A percentile compares a stretch with the other conserved stretches of the same genome.
phyloP scores from a whole-genome alignment of 2,797 vertebrate genomes.

The Poecilia gillii region DNA sequence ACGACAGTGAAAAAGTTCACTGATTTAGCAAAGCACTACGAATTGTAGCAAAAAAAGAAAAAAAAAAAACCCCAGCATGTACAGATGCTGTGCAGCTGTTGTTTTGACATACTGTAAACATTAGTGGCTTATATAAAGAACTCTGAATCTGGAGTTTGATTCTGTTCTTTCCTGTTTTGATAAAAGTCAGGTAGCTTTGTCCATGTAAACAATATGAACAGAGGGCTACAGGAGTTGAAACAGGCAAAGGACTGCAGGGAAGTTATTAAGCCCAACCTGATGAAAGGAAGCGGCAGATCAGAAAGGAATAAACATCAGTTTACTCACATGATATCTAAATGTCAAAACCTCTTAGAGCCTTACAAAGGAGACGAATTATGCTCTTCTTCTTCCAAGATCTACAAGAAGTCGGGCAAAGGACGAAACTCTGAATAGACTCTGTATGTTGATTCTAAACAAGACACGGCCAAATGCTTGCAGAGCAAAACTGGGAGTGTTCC shows the following conservation, averaged over 20 bases:
- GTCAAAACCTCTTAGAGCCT: neutral
- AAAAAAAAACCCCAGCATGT: neutral
- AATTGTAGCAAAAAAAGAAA: neutral
- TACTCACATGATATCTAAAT: neutral
- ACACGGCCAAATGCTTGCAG: neutral
- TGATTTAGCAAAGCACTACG: neutral
- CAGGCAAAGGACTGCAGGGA: neutral
- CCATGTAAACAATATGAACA: neutral
- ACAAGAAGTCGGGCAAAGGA: neutral
- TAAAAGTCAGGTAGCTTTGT: neutral
- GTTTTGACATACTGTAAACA: neutral
- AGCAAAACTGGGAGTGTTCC: neutral
- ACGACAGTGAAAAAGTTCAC: neutral
- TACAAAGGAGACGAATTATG: neutral
- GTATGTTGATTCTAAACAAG: neutral
- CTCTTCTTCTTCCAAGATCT: neutral
- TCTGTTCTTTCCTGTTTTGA: neutral
- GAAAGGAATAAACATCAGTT: neutral
- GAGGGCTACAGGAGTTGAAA: neutral
- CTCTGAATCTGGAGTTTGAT: neutral
- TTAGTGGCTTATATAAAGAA: neutral
- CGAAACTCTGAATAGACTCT: neutral
- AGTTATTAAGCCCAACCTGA: neutral
- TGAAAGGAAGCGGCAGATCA: neutral
- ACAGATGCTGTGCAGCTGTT: conserved; percentile 3